A percentile compares a stretch with the other conserved stretches of the same genome.
Evolutionary conservation across 2,113 vertebrate genomes (phyloP).

Genomic region (Corynorhinus townsendii): DNA sequence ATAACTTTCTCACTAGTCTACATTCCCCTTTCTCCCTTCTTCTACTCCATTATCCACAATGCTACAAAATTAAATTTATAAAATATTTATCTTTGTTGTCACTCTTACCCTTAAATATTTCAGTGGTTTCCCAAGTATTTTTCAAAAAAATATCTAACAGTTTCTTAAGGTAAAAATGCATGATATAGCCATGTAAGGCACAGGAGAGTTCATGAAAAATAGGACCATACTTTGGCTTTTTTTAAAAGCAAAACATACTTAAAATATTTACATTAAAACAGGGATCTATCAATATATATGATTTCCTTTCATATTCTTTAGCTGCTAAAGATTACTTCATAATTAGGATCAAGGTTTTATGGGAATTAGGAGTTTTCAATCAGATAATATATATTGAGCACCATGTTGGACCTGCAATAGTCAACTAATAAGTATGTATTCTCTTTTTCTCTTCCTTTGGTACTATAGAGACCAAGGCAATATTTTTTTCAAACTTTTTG

Average conservation of each 20-base stretch:
- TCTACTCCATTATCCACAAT: neutral
- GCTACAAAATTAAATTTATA: neutral
- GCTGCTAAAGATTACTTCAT: neutral
- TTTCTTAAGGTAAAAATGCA: neutral
- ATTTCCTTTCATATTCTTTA: neutral
- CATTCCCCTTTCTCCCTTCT: neutral
- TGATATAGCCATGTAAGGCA: neutral
- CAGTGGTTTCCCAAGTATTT: neutral
- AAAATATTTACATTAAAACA: neutral
- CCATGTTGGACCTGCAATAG: neutral
- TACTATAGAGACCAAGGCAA: neutral
- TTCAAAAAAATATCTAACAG: neutral
- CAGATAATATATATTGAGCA: neutral
- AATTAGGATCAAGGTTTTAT: neutral
- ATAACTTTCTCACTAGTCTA: neutral
- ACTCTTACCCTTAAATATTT: neutral
- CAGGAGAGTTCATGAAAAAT: neutral
- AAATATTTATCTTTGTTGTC: neutral
- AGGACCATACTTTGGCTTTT: neutral
- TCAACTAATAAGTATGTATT: neutral
- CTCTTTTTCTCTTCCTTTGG: neutral
- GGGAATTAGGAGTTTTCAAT: neutral
- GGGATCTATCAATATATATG: neutral
- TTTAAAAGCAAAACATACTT: neutral
- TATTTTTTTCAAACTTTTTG: neutral